Conservation (phyloP, 2,113 vertebrate species). For the Plotosus lineatus region DNA sequence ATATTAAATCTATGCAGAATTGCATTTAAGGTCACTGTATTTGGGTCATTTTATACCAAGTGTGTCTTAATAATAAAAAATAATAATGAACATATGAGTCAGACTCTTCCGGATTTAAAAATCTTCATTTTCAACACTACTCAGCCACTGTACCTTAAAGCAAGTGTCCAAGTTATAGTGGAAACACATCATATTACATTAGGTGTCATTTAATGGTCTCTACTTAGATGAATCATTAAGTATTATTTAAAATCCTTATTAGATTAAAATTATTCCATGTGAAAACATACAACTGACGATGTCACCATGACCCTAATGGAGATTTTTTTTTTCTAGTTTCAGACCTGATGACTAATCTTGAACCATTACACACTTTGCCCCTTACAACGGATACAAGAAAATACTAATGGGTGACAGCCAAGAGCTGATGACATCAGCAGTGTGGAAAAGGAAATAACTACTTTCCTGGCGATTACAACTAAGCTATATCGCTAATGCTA, state of each 20-base stretch:
- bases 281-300: neutral
- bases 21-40: neutral
- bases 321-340: neutral
- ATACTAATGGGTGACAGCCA: neutral
- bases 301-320: neutral
- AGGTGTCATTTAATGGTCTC: neutral
- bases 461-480: slow-evolving; percentile 18
- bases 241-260: neutral
- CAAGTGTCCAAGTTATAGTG: neutral
- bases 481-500: neutral
- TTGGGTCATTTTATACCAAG: neutral
- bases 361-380: slow-evolving; percentile 15
- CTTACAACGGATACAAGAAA: neutral
- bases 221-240: neutral
- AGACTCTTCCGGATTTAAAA: neutral
- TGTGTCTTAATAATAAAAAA: neutral
- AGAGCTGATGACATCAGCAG: slow-evolving; percentile 14
- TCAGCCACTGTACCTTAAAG: neutral
- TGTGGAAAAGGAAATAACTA: neutral
- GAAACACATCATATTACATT: neutral
- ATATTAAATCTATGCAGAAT: neutral
- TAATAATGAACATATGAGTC: neutral
- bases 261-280: neutral
- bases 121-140: neutral
- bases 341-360: slow-evolving; percentile 8